A percentile compares a stretch with the other conserved stretches of the same genome.
phyloP scores from a whole-genome alignment of 2,888 invertebrate species.

The Cosmopolites sordidus region DNA sequence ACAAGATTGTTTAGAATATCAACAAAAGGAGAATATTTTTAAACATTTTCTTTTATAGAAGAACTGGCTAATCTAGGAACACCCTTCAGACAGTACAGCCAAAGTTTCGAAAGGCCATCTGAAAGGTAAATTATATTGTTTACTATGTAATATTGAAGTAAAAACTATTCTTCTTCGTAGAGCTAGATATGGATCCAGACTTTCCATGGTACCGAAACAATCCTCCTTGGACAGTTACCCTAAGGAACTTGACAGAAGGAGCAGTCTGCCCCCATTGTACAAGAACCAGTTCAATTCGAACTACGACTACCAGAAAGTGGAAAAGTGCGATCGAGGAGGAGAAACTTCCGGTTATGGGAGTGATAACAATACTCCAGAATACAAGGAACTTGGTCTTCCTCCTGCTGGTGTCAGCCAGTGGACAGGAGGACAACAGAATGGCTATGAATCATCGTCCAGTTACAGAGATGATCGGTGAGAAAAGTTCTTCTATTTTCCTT shows the following conservation, averaged over 20 bases:
- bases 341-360: conserved; percentile 83
- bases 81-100: conserved; percentile 58
- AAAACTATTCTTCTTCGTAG: conserved; percentile 29
- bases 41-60: conserved; percentile 60
- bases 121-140: conserved; percentile 31
- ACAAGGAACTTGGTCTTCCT: conserved; percentile 8
- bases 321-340: conserved; percentile 52
- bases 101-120: conserved; percentile 30
- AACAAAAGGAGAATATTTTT: too few relatives aligned
- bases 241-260: conserved; percentile 26
- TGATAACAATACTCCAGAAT: conserved; percentile 58
- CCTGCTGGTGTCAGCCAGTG: conserved; percentile 12
- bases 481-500: too few relatives aligned
- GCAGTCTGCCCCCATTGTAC: conserved; percentile 46
- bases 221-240: conserved; percentile 2
- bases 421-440: conserved; percentile 21
- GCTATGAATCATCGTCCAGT: conserved; percentile 45
- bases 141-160: too few relatives aligned
- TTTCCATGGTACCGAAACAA: conserved; percentile 21
- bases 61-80: conserved; percentile 75
- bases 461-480: conserved; percentile 52
- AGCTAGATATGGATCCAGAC: conserved; percentile 36
- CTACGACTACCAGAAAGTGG: conserved; percentile 45
- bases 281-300: conserved; percentile 42
- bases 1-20: too few relatives aligned